phyloP scores from a whole-genome alignment of 2,888 invertebrate genomes.

The Ophonus ardosiacus region DNA sequence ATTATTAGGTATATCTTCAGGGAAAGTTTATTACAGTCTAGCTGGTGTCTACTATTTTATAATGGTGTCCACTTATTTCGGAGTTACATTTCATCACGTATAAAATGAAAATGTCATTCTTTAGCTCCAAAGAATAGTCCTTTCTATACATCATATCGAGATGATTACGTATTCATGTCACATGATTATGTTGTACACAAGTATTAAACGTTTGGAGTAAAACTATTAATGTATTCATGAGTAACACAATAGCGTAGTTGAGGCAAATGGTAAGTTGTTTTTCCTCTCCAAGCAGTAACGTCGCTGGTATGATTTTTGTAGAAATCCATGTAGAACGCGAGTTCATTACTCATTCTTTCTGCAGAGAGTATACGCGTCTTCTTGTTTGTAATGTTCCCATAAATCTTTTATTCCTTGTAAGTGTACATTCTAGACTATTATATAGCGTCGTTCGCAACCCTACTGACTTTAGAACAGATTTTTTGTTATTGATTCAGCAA shows the following conservation, averaged over 20 bases:
- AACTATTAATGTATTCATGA: conserved; percentile 32
- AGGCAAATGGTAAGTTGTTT: conserved; percentile 8
- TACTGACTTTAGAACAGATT: conserved; percentile 5
- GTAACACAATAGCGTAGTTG: conserved; percentile 9
- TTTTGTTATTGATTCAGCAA: neutral
- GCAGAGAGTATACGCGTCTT: conserved; percentile 4
- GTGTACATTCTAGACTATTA: conserved; percentile 21
- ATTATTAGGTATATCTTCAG: too few species aligned
- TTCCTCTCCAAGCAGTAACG: neutral
- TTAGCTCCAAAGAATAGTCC: neutral
- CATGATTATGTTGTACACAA: neutral
- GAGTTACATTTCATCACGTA: conserved; percentile 10
- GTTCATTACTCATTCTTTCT: conserved; percentile 44
- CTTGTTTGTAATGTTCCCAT: conserved; percentile 17
- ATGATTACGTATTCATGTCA: neutral
- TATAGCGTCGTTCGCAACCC: conserved; percentile 12
- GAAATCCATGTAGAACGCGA: conserved; percentile 17
- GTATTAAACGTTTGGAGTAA: conserved; percentile 26
- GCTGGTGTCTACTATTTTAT: too few species aligned
- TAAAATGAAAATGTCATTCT: neutral
- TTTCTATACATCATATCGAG: neutral
- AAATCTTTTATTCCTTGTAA: conserved; percentile 37
- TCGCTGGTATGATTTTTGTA: conserved; percentile 10
- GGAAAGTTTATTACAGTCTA: too few species aligned
- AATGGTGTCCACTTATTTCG: too few species aligned